Evolutionary conservation across 2,888 invertebrate genomes (phyloP).

Genomic region (Microctonus aethiopoides): DNA sequence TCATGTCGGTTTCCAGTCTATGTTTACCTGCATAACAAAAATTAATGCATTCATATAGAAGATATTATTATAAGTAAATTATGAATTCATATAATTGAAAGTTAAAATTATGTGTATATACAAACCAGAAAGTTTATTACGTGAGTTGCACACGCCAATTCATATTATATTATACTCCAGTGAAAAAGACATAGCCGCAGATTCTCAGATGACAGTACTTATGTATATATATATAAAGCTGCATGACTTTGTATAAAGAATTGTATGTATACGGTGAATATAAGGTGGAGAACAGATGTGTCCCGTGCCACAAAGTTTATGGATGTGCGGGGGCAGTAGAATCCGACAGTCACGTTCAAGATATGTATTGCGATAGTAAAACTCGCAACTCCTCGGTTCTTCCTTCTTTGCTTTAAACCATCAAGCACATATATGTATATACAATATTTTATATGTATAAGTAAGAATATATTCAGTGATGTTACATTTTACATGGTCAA

Average conservation of each 20-base stretch:
- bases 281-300: constrained; percentile 25
- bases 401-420: background rate
- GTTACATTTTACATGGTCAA: background rate
- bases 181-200: background rate
- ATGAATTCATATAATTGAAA: background rate
- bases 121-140: background rate
- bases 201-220: constrained; percentile 23
- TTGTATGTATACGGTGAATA: constrained; percentile 7
- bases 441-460: background rate
- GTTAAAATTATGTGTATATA: background rate
- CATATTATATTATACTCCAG: constrained; percentile 10
- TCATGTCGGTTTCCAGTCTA: background rate
- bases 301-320: constrained; percentile 31
- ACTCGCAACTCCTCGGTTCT: constrained; percentile 15
- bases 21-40: constrained; percentile 2
- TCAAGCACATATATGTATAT: background rate
- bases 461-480: background rate
- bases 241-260: background rate
- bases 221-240: constrained; percentile 4
- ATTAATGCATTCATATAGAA: background rate
- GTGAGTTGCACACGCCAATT: constrained; percentile 2
- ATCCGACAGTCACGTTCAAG: constrained; percentile 42
- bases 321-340: constrained; percentile 38
- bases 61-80: background rate
- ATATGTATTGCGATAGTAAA: constrained; percentile 30